phyloP scores from a whole-genome alignment of 2,113 vertebrate species.

The Elephantulus edwardii region DNA sequence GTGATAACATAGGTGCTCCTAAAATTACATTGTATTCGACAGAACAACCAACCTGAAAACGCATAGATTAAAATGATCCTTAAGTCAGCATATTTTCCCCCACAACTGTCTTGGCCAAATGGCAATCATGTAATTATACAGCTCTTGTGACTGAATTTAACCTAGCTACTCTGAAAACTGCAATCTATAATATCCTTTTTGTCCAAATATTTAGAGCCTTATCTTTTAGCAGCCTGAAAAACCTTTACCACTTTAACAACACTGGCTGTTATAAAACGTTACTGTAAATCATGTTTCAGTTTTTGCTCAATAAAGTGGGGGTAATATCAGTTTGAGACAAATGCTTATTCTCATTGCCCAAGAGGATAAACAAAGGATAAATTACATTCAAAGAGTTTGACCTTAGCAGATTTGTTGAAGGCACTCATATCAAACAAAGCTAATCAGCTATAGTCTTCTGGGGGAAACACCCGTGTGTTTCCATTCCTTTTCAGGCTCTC shows the following conservation, averaged over 20 bases:
- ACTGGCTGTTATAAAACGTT: slow-evolving; percentile 58
- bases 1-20: not conserved
- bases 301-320: slow-evolving; percentile 69
- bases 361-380: slow-evolving; percentile 75
- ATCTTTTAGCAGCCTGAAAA: slow-evolving; percentile 34
- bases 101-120: not conserved
- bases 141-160: slow-evolving; percentile 35
- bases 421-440: slow-evolving; percentile 60
- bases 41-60: slow-evolving; percentile 1
- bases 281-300: slow-evolving; percentile 55
- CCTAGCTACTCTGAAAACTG: slow-evolving; percentile 39
- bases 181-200: slow-evolving; percentile 32
- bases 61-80: slow-evolving; percentile 18
- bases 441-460: slow-evolving; percentile 46
- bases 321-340: slow-evolving; percentile 64
- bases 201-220: slow-evolving; percentile 50
- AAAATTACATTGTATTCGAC: slow-evolving; percentile 6
- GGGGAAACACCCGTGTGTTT: not conserved
- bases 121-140: not conserved
- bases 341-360: slow-evolving; percentile 68
- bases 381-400: slow-evolving; percentile 58
- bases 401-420: slow-evolving; percentile 62
- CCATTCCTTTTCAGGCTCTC: slow-evolving; percentile 48
- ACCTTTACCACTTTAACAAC: slow-evolving; percentile 64
- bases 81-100: slow-evolving; percentile 34